These are phyloP conservation scores for Rutpela maculata DNA, from an alignment of 2,888 invertebrate genomes.

Conservation along the genomic window DNA sequence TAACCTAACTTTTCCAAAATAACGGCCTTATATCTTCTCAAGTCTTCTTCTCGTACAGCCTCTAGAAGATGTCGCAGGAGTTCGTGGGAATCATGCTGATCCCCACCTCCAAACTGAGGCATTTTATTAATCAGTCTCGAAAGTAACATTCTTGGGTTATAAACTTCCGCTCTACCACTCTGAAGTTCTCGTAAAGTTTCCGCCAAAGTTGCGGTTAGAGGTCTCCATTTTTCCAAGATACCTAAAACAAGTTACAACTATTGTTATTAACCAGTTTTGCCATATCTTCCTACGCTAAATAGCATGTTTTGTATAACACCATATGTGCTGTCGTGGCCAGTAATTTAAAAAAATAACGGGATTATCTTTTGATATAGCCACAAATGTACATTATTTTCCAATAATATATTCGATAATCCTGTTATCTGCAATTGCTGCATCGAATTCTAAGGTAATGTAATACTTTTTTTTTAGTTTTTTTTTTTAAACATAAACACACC, in stretches of 20 bases:
- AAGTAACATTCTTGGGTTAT: conserved; percentile 80
- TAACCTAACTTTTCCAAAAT: conserved; percentile 85
- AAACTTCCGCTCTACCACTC: conserved; percentile 79
- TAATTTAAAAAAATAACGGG: too few relatives aligned
- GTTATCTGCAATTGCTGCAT: too few relatives aligned
- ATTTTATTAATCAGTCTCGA: conserved; percentile 79
- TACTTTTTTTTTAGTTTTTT: too few relatives aligned
- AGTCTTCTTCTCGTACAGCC: conserved; percentile 85
- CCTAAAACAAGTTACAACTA: conserved; percentile 49
- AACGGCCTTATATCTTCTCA: conserved; percentile 87
- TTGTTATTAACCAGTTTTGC: background rate
- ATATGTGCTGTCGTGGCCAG: too few relatives aligned
- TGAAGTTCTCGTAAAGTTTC: conserved; percentile 84
- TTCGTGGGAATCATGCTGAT: conserved; percentile 98
- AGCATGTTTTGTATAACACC: too few relatives aligned
- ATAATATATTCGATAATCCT: too few relatives aligned
- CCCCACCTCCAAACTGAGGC: conserved; percentile 93
- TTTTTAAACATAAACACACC: too few relatives aligned
- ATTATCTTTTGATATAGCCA: too few relatives aligned
- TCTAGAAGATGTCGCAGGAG: conserved; percentile 92
- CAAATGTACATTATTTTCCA: too few relatives aligned
- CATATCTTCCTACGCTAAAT: too few relatives aligned
- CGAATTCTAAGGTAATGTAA: too few relatives aligned
- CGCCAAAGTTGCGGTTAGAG: conserved; percentile 81
- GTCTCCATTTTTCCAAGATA: conserved; percentile 82